phyloP scores from a whole-genome alignment of 2,888 invertebrate species.

The Carcina quercana region DNA sequence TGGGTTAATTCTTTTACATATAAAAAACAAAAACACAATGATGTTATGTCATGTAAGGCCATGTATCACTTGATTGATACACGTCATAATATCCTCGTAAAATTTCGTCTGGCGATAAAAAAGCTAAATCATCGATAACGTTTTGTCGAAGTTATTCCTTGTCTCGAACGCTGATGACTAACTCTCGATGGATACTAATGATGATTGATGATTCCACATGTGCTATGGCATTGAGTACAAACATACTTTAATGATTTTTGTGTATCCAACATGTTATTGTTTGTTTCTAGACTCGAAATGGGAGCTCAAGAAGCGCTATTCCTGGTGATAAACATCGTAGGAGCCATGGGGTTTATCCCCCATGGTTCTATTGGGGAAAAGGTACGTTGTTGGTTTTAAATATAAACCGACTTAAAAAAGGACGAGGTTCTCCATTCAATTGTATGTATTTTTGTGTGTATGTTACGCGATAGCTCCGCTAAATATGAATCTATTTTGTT shows the following conservation, averaged over 20 bases:
- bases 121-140: too few species aligned
- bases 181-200: neutral
- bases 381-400: too few species aligned
- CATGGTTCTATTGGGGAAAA: constrained; percentile 73
- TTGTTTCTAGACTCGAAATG: constrained; percentile 61
- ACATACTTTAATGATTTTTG: neutral
- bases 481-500: too few species aligned
- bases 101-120: neutral
- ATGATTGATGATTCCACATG: neutral
- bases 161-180: constrained; percentile 1
- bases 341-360: constrained; percentile 65
- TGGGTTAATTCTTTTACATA: constrained; percentile 28
- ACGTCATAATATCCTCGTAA: constrained; percentile 27
- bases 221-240: neutral
- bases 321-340: constrained; percentile 61
- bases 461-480: too few species aligned
- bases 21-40: constrained; percentile 46
- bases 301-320: constrained; percentile 49
- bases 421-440: too few species aligned
- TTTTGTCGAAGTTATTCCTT: constrained; percentile 10
- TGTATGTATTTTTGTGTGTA: too few species aligned
- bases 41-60: constrained; percentile 55
- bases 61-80: constrained; percentile 53
- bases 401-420: too few species aligned
- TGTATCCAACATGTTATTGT: neutral